These are phyloP conservation scores for Micrastur ruficollis DNA, from an alignment of 2,797 vertebrate species.

Conservation along the genomic window DNA sequence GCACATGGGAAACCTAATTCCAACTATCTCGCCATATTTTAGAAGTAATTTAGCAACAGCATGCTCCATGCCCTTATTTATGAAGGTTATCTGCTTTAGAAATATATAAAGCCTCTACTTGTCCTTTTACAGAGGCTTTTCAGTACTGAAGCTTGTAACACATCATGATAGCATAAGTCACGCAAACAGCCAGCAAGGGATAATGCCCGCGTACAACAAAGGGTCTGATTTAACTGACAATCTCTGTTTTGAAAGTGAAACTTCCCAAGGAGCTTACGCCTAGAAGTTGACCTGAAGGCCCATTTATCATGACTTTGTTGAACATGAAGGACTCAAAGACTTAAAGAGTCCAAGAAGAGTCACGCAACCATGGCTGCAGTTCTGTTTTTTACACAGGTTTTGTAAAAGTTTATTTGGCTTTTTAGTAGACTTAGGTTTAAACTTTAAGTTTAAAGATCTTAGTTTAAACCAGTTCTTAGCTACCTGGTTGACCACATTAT, in stretches of 20 bases:
- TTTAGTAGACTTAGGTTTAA: not conserved
- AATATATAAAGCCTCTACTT: not conserved
- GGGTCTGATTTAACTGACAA: not conserved
- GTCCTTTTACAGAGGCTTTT: conserved; percentile 24
- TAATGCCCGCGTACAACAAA: not conserved
- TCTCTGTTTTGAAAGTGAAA: not conserved
- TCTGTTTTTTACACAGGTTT: not conserved
- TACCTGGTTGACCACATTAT: not conserved
- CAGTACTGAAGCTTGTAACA: not conserved
- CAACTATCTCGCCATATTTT: conserved; percentile 54
- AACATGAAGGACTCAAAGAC: not conserved
- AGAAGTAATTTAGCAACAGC: conserved; percentile 44
- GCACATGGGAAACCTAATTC: conserved; percentile 46
- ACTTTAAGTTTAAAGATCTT: not conserved
- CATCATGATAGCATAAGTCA: not conserved
- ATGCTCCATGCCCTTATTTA: conserved; percentile 33
- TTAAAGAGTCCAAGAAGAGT: not conserved
- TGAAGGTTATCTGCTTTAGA: conserved; percentile 43
- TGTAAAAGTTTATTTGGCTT: not conserved
- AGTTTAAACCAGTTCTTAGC: not conserved
- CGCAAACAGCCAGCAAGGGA: not conserved
- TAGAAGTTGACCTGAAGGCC: not conserved
- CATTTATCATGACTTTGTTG: not conserved
- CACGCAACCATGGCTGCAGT: not conserved
- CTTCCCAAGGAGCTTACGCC: not conserved